Base-by-base conservation (phyloP, 1,140 invertebrate species). In the Eriocheir sinensis region DNA sequence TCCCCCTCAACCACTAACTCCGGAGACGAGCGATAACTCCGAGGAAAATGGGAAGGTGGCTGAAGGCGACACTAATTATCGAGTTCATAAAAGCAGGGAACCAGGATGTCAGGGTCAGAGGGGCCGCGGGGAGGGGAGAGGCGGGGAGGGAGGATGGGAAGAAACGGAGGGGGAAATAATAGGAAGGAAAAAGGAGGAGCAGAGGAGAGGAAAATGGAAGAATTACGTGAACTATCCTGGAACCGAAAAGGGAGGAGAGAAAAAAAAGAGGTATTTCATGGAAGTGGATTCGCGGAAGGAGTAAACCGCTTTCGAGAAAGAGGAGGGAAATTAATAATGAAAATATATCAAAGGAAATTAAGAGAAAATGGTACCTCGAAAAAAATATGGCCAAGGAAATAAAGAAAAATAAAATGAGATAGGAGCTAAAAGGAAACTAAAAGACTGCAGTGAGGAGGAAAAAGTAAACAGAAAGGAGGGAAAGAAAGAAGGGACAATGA, bases 11-110 rank as follows among this genome's bases (percentile, higher is more conserved):
- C 80, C 60, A 38, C 89, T 91, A 40, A 79, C 89, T 91, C 89
- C 32, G 32, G 8, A 80, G 60, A 91, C 60, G n/a, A 21, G 89
- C 32, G 30, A 41, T 80, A 91, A 91, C 89, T 91, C 36, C 38
- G 9, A 41, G 40, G 38, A 27, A 83, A 92, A 92, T 92, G 91
- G 79, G 34, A 83, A 92, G 91, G 40, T 44, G 89, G 15, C 79
- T 92, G 91, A 80, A 41, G 91, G 79, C 8, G 91, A 81, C 91
- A 80, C 40, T 92, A 91, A 91, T 91, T 91, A 91, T 91, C 89
- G 60, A 91, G 89, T 91, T 91, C 30, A 91, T 91, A 91, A 91
- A 91, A 91, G 89, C 89, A 36, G 15, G 89, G 38, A 90, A 80
- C 60, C 79, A 53, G 53, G 53, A 53, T 91, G 89, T 80, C 89